phyloP scores from a whole-genome alignment of 2,113 vertebrate genomes.

The Bucco capensis region DNA sequence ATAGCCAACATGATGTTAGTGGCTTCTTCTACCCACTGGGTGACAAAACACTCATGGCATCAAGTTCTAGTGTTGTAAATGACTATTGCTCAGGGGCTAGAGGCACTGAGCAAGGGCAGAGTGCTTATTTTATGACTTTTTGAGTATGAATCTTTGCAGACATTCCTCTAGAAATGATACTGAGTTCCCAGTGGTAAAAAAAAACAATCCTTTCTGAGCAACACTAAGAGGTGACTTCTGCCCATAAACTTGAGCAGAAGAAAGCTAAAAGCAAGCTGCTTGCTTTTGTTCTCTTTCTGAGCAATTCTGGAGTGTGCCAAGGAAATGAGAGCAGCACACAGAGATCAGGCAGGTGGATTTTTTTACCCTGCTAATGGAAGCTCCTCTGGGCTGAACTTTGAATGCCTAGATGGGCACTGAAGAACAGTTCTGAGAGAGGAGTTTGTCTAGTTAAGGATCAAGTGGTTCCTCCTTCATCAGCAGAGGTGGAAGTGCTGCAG shows the following conservation, averaged over 20 bases:
- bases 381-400: not conserved
- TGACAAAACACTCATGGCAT: not conserved
- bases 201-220: not conserved
- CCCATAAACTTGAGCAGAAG: not conserved
- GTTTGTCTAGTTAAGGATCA: not conserved
- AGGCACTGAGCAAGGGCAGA: accelerated
- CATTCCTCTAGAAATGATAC: not conserved
- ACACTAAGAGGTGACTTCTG: not conserved
- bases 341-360: not conserved
- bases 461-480: not conserved
- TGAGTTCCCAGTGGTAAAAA: not conserved
- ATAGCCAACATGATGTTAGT: not conserved
- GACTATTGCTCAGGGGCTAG: not conserved
- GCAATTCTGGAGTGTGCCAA: not conserved
- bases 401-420: not conserved
- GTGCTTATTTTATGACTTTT: not conserved
- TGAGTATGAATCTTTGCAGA: not conserved
- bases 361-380: not conserved
- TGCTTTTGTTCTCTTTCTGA: not conserved
- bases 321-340: not conserved
- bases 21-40: not conserved
- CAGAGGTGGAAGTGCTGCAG: not conserved
- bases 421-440: not conserved
- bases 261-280: not conserved
- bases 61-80: not conserved